Evolutionary conservation across 92 coral and sea anemone genomes (phyloP).

Genomic region (Porites lobata): DNA sequence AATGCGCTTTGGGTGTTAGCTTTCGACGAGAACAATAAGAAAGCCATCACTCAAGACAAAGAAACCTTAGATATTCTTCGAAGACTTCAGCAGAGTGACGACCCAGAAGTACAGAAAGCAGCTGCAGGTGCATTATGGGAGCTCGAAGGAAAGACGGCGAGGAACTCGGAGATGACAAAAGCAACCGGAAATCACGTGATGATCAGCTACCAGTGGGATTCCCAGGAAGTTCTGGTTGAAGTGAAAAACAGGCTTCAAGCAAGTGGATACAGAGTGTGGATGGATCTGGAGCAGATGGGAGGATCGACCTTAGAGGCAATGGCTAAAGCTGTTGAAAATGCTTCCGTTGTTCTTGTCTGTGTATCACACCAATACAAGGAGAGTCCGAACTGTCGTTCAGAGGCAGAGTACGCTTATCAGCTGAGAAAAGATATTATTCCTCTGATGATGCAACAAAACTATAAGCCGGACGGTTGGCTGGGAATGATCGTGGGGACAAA

Average conservation of each 20-base stretch:
- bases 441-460: conserved; percentile 64
- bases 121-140: conserved; percentile 88
- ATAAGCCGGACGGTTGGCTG: conserved; percentile 82
- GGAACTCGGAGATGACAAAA: neutral
- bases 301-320: conserved; percentile 76
- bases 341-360: conserved; percentile 74
- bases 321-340: conserved; percentile 76
- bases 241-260: conserved; percentile 72
- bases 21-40: conserved; percentile 75
- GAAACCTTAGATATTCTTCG: conserved; percentile 40
- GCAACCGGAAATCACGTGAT: conserved; percentile 60
- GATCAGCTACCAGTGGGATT: conserved; percentile 86
- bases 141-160: conserved; percentile 57
- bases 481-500: conserved; percentile 61
- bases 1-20: conserved; percentile 81
- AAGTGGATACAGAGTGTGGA: conserved; percentile 75
- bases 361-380: conserved; percentile 79
- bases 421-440: conserved; percentile 74
- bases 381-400: conserved; percentile 81
- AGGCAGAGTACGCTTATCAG: conserved; percentile 76
- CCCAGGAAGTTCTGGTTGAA: conserved; percentile 59
- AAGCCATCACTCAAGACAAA: conserved; percentile 36
- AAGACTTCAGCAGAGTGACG: conserved; percentile 52
- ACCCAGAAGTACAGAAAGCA: conserved; percentile 57
- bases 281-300: conserved; percentile 79